Conservation (phyloP, 2,888 invertebrate species). For the Protophormia terraenovae region DNA sequence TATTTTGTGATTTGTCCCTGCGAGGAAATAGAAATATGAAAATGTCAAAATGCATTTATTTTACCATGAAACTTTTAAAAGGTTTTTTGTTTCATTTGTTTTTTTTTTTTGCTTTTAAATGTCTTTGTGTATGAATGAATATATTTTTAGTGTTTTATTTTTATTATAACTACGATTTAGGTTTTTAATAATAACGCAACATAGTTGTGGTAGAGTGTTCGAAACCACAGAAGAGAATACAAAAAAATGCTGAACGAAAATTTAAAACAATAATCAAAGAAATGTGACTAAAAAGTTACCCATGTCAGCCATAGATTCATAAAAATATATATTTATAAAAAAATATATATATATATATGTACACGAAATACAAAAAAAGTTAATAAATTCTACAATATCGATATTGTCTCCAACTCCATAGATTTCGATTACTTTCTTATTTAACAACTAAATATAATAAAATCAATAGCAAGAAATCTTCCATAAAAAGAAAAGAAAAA, state of each 20-base stretch:
- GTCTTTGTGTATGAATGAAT: neutral
- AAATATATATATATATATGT: neutral
- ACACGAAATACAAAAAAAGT: neutral
- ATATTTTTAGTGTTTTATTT: neutral
- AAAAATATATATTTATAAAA: neutral
- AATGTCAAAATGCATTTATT: slow-evolving; percentile 40
- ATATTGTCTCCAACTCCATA: neutral
- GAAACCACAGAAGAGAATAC: neutral
- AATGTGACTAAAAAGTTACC: neutral
- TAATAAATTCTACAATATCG: neutral
- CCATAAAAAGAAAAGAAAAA: slow-evolving; percentile 6
- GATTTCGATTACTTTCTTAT: neutral
- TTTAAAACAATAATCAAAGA: neutral
- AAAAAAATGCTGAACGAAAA: neutral
- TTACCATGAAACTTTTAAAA: slow-evolving; percentile 40
- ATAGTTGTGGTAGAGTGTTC: neutral
- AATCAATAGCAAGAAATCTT: slow-evolving; percentile 10
- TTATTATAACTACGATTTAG: neutral
- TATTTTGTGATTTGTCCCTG: neutral
- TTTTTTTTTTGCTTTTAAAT: neutral
- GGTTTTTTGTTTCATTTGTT: slow-evolving; percentile 15
- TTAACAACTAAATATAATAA: neutral
- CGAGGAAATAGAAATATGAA: slow-evolving; percentile 3
- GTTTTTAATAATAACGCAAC: slow-evolving; percentile 8
- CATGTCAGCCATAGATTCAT: neutral